A percentile compares a stretch with the other conserved stretches of the same genome.
phyloP scores from a whole-genome alignment of 2,888 invertebrate genomes.

The Mechanitis messenoides region DNA sequence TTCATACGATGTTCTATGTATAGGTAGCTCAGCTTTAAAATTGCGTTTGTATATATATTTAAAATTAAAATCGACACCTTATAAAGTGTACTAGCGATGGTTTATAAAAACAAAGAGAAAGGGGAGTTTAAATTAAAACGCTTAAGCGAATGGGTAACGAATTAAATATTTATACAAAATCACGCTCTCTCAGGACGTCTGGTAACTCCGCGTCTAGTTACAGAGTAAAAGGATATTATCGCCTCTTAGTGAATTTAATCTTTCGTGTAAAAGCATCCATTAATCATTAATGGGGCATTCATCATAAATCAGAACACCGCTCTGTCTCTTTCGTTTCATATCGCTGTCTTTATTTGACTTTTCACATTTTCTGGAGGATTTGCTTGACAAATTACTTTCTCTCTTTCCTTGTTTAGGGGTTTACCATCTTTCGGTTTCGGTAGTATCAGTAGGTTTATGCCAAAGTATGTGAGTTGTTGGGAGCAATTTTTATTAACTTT shows the following conservation, averaged over 20 bases:
- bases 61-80: too few species aligned
- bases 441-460: slow-evolving; percentile 60
- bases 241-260: slow-evolving; percentile 43
- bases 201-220: slow-evolving; percentile 26
- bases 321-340: slow-evolving; percentile 30
- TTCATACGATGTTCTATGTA: slow-evolving; percentile 43
- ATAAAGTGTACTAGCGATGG: not conserved
- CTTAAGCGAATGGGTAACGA: slow-evolving; percentile 21
- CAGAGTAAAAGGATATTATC: slow-evolving; percentile 33
- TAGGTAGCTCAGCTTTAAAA: slow-evolving; percentile 29
- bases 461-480: slow-evolving; percentile 63
- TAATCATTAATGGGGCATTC: slow-evolving; percentile 57
- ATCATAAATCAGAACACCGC: slow-evolving; percentile 45
- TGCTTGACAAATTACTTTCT: slow-evolving; percentile 74
- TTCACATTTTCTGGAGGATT: slow-evolving; percentile 54
- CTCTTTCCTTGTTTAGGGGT: slow-evolving; percentile 58
- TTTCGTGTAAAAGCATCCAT: slow-evolving; percentile 45
- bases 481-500: slow-evolving; percentile 72
- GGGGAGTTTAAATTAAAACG: slow-evolving; percentile 19
- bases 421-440: slow-evolving; percentile 41
- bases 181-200: slow-evolving; percentile 30
- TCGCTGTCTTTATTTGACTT: slow-evolving; percentile 35
- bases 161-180: slow-evolving; percentile 30
- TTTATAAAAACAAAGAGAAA: slow-evolving; percentile 3
- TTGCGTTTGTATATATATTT: not conserved